Evolutionary conservation across 2,888 invertebrate genomes (phyloP).

Genomic region (Melanargia galathea): DNA sequence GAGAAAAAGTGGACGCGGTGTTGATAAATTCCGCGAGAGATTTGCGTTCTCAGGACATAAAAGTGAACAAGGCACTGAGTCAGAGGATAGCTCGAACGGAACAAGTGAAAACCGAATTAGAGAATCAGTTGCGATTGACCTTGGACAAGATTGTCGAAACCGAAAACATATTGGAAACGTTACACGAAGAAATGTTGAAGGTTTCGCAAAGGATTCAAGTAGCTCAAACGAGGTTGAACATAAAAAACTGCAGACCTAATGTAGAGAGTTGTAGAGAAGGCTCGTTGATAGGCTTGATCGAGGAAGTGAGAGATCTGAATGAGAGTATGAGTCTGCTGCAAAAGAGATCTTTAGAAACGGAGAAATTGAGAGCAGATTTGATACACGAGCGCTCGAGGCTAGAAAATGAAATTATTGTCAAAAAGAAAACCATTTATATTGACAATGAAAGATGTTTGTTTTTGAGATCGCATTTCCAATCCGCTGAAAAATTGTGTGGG

Average conservation of each 20-base stretch:
- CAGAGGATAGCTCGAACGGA: conserved; percentile 89
- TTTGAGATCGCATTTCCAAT: conserved; percentile 71
- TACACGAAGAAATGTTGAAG: conserved; percentile 71
- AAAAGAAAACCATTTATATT: conserved; percentile 68
- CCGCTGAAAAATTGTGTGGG: conserved; percentile 74
- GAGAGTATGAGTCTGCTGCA: conserved; percentile 70
- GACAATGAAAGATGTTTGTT: conserved; percentile 71
- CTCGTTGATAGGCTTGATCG: conserved; percentile 65
- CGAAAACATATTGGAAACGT: conserved; percentile 67
- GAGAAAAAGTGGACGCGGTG: conserved; percentile 87
- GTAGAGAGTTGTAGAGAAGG: conserved; percentile 76
- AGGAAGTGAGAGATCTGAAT: conserved; percentile 72
- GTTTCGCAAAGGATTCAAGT: conserved; percentile 72
- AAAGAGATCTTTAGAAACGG: conserved; percentile 64
- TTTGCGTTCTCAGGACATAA: conserved; percentile 90
- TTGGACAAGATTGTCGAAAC: conserved; percentile 70
- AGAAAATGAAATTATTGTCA: conserved; percentile 74
- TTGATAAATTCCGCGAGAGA: conserved; percentile 90
- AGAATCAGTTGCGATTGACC: conserved; percentile 84
- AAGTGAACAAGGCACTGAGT: conserved; percentile 88
- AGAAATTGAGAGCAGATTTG: conserved; percentile 66
- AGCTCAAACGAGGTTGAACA: conserved; percentile 72
- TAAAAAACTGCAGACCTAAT: conserved; percentile 67
- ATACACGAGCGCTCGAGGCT: conserved; percentile 68
- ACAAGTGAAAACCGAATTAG: conserved; percentile 86